These are phyloP conservation scores for Euborellia annulipes DNA, from an alignment of 1,140 invertebrate species.

Conservation along the genomic window DNA sequence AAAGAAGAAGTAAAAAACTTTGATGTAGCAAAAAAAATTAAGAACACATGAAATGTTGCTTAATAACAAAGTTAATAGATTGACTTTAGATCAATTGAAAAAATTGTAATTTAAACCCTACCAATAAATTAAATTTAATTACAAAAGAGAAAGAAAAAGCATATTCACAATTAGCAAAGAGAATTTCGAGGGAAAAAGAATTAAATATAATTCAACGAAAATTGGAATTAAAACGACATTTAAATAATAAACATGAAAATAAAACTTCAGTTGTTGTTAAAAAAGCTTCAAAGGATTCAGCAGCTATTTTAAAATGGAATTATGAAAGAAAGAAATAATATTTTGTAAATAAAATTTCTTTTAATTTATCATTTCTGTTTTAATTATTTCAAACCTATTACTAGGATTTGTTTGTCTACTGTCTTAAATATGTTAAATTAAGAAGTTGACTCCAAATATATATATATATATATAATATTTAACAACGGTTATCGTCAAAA, in stretches of 20 bases:
- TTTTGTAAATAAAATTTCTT: no score
- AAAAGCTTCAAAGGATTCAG: constrained; percentile 44
- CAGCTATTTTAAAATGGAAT: constrained; percentile 75
- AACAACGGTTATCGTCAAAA: no score
- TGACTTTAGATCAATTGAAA: constrained; percentile 41
- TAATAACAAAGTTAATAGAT: constrained; percentile 48
- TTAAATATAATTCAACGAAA: constrained; percentile 68
- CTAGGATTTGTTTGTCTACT: no score
- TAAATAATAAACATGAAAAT: constrained; percentile 46
- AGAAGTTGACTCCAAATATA: no score
- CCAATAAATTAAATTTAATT: constrained; percentile 36
- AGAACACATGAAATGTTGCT: constrained; percentile 59
- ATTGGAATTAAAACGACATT: constrained; percentile 56
- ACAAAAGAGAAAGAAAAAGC: constrained; percentile 39
- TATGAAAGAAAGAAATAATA: constrained; percentile 69
- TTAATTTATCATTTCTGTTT: no score
- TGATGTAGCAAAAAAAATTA: constrained; percentile 51
- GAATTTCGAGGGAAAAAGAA: constrained; percentile 68
- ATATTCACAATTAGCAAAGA: constrained; percentile 64
- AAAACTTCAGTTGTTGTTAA: constrained; percentile 46
- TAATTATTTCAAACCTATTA: no score
- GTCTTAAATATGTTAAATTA: no score
- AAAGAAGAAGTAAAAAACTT: constrained; percentile 45
- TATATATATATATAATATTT: no score
- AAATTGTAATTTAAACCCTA: constrained; percentile 37